Base-by-base conservation (phyloP, 2,113 vertebrate species). In the Toxostoma redivivum region DNA sequence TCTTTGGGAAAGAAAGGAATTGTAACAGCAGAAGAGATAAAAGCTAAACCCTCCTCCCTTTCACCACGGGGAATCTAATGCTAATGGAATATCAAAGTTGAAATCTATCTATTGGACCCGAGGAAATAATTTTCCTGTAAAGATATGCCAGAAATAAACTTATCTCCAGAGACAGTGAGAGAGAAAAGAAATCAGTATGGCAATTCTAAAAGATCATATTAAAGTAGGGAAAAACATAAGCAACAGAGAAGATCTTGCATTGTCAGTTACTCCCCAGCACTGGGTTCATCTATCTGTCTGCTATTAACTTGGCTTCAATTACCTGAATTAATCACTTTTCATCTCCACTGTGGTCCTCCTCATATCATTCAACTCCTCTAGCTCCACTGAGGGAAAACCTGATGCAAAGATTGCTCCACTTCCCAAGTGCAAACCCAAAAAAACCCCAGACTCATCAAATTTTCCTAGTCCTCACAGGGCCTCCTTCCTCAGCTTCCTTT, bases 51-150 rank as follows among this genome's bases (percentile, higher is more conserved):
- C 21, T 73, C 17, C 24, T 77, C 51, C 18, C 44, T 81, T 62
- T 88, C 65, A 94, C 74, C 28, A 60, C 27, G 81, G 67, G 67
- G 82, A 94, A 69, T 94, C 69, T 89, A 71, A 90, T 82, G 58
- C 24, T 92, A 94, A 92, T 83, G 53, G 24, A 90, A 81, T 90
- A 90, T 64, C 69, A 90, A 96, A 94, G 67, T 87, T 67, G 38
- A 88, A 79, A 90, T 83, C 60, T 25, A 81, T 83, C 51, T 85
- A 62, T 72, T 83, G 64, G 56, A 92, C 82, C 56, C 1, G 15
- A 88, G 71, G 86, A 92, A 90, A 93, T 70, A 86, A 78, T 86
- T 92, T 90, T 94, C n/a, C 33, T 70, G 28, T 53, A 61, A 97
- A 90, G 82, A 71, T 84, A 88, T 61, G 54, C 38, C 65, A 92